Evolutionary conservation across 1,140 invertebrate genomes (phyloP).

Genomic region (Calliopsis andreniformis): DNA sequence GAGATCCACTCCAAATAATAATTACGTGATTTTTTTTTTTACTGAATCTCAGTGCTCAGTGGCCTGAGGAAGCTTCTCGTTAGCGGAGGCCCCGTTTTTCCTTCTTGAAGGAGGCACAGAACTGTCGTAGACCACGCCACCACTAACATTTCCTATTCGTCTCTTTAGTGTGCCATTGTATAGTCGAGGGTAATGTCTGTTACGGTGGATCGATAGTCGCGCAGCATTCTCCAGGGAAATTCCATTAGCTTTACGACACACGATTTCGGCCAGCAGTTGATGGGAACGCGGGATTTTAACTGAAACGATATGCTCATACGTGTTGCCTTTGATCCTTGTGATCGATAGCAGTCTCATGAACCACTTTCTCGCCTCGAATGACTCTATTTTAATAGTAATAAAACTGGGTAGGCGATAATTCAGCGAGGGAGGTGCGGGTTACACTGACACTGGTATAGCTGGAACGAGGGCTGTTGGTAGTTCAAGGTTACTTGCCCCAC

Average conservation of each 20-base stretch:
- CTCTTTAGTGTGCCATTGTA: neutral
- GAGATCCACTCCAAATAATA: neutral
- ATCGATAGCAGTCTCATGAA: too few relatives aligned
- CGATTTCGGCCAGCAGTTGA: constrained; percentile 17
- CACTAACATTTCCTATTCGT: neutral
- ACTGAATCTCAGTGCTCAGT: neutral
- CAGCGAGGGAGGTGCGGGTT: too few relatives aligned
- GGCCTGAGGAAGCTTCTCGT: neutral
- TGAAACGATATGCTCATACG: neutral
- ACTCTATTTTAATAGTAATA: too few relatives aligned
- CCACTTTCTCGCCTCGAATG: too few relatives aligned
- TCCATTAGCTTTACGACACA: constrained; percentile 35
- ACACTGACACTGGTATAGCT: too few relatives aligned
- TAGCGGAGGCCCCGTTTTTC: neutral
- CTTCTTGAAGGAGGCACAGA: neutral
- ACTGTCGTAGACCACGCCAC: neutral
- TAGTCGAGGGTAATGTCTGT: constrained; percentile 3
- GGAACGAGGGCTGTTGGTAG: too few relatives aligned
- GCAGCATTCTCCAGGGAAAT: constrained; percentile 8
- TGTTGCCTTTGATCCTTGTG: too few relatives aligned
- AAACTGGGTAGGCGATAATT: too few relatives aligned
- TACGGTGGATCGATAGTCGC: constrained; percentile 10
- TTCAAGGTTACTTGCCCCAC: too few relatives aligned
- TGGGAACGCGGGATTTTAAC: neutral
- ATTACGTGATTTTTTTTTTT: neutral